Evolutionary conservation across 2,113 vertebrate species (phyloP).

Genomic region (Antechinus flavipes): DNA sequence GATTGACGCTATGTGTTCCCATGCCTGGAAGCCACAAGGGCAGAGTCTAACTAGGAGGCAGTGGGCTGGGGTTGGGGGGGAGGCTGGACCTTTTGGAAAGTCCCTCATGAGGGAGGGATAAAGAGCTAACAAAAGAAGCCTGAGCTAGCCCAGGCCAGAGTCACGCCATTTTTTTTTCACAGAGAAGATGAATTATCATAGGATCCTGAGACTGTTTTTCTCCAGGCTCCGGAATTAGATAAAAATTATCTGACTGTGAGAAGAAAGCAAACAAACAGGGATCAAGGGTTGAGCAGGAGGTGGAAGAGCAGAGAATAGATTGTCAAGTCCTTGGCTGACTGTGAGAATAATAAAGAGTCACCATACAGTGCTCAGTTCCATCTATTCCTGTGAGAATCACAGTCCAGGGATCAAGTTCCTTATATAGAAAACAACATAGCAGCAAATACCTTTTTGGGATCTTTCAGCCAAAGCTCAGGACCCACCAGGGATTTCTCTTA

Average conservation of each 20-base stretch:
- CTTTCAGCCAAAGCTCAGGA: background rate
- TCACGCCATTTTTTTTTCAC: background rate
- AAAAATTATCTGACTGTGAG: background rate
- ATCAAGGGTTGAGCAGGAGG: background rate
- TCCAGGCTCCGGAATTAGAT: background rate
- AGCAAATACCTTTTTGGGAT: background rate
- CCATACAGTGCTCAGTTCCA: background rate
- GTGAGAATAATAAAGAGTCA: background rate
- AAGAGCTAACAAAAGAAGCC: background rate
- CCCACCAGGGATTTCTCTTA: background rate
- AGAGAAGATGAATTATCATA: background rate
- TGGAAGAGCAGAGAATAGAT: background rate
- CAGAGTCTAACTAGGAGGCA: background rate
- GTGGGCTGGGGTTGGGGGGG: background rate
- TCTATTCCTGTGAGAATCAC: background rate
- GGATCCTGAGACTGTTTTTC: too few species aligned
- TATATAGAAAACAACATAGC: background rate
- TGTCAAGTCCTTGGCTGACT: background rate
- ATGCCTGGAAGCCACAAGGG: background rate
- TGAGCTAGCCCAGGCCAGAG: background rate
- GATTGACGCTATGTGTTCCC: too few species aligned
- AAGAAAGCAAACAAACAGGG: background rate
- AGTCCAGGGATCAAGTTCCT: background rate
- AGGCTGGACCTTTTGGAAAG: background rate
- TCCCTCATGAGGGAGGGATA: background rate